A percentile compares a stretch with the other conserved stretches of the same genome.
These are phyloP conservation scores for Spodoptera litura DNA, from an alignment of 1,140 invertebrate genomes.

Conservation along the genomic window DNA sequence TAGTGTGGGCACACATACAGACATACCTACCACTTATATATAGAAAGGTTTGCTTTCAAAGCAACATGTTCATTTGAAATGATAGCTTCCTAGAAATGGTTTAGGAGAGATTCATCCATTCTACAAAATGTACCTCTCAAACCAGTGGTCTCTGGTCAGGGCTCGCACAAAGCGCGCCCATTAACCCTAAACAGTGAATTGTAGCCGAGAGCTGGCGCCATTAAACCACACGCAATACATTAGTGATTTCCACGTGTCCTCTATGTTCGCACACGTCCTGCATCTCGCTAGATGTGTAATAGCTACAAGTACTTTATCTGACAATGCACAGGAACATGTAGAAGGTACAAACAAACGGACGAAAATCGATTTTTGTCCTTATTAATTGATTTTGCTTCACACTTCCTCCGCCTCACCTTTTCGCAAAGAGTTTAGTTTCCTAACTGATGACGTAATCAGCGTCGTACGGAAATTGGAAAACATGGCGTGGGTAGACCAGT, in stretches of 20 bases:
- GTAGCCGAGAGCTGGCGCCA: background rate
- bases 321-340: background rate
- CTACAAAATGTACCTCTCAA: background rate
- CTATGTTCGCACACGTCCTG: background rate
- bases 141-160: background rate
- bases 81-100: too few species aligned
- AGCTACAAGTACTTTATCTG: background rate
- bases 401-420: too few species aligned
- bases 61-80: too few species aligned
- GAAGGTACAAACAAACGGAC: background rate
- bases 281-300: constrained; percentile 8
- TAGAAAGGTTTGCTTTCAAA: too few species aligned
- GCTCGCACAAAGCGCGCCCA: background rate
- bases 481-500: too few species aligned
- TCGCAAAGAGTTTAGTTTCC: too few species aligned
- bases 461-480: too few species aligned
- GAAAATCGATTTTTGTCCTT: background rate
- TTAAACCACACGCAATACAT: constrained; percentile 6
- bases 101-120: too few species aligned
- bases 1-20: too few species aligned
- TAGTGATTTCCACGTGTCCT: constrained; percentile 18
- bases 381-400: too few species aligned
- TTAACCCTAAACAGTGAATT: background rate
- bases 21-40: too few species aligned
- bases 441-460: too few species aligned